Evolutionary conservation across 1,140 invertebrate species (phyloP).

Genomic region (Ips nitidus): DNA sequence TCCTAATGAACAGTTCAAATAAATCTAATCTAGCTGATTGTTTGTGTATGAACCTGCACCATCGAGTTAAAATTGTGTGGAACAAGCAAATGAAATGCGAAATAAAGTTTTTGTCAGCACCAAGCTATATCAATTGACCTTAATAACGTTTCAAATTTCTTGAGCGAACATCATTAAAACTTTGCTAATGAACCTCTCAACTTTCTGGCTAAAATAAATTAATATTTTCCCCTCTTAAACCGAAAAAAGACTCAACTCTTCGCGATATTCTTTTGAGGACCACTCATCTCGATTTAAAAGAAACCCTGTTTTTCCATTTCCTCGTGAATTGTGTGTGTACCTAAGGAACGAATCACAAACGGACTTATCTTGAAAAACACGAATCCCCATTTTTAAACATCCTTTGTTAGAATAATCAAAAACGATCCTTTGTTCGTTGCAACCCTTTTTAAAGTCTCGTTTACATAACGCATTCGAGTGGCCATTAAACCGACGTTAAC

Average conservation of each 20-base stretch:
- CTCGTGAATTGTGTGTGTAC: background rate
- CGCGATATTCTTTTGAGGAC: background rate
- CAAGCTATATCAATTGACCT: background rate
- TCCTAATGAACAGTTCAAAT: slow-evolving; percentile 30
- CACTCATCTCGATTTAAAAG: background rate
- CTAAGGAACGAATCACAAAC: background rate
- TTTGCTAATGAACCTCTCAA: background rate
- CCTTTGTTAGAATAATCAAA: slow-evolving; percentile 13
- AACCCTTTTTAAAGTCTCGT: slow-evolving; percentile 4
- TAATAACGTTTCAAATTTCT: background rate
- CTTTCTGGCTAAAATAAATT: slow-evolving; percentile 3
- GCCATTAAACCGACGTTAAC: slow-evolving; percentile 9
- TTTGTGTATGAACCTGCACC: slow-evolving; percentile 15
- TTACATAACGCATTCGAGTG: slow-evolving; percentile 10
- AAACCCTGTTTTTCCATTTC: slow-evolving; percentile 2
- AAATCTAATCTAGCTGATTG: slow-evolving; percentile 28
- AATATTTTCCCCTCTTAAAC: background rate
- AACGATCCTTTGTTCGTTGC: slow-evolving; percentile 1
- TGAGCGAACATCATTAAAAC: background rate
- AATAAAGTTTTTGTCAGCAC: no score
- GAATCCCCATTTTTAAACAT: slow-evolving; percentile 4
- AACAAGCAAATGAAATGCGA: no score
- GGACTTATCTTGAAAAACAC: slow-evolving; percentile 11
- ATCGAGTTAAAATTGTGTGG: background rate
- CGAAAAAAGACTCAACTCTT: background rate